A percentile compares a stretch with the other conserved stretches of the same genome.
Conservation (phyloP, 2,888 invertebrate species). For the Ormyrus labotus region DNA sequence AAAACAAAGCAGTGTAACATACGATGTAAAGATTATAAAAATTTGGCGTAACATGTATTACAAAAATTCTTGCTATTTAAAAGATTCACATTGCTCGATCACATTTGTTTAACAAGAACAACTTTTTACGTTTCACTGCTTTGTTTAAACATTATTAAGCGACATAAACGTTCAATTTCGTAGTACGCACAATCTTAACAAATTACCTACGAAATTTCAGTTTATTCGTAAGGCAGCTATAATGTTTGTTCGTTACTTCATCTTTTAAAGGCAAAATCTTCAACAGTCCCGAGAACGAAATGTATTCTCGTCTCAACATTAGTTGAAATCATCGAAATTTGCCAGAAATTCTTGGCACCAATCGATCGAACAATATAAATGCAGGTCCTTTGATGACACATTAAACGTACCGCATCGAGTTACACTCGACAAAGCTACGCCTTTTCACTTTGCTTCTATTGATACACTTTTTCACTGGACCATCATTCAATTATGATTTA, state of each 20-base stretch:
- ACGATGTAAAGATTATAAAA: slow-evolving; percentile 36
- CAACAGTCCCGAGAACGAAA: slow-evolving; percentile 43
- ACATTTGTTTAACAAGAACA: slow-evolving; percentile 40
- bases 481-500: slow-evolving; percentile 47
- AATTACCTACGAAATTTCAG: slow-evolving; percentile 46
- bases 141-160: slow-evolving; percentile 45
- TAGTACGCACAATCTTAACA: slow-evolving; percentile 29
- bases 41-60: slow-evolving; percentile 10
- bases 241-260: slow-evolving; percentile 54
- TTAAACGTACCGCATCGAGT: neutral
- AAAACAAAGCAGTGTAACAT: slow-evolving; percentile 57
- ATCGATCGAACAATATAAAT: slow-evolving; percentile 51
- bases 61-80: slow-evolving; percentile 25
- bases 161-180: slow-evolving; percentile 33
- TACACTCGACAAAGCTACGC: neutral
- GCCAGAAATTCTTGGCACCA: slow-evolving; percentile 51
- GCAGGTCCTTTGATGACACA: slow-evolving; percentile 46
- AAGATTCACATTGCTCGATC: slow-evolving; percentile 24
- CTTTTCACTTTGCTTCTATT: neutral
- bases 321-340: slow-evolving; percentile 42
- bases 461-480: slow-evolving; percentile 40
- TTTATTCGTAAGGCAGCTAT: slow-evolving; percentile 53
- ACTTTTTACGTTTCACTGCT: slow-evolving; percentile 50
- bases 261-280: slow-evolving; percentile 31
- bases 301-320: slow-evolving; percentile 34